Evolutionary conservation across 2,113 vertebrate species (phyloP).

Genomic region (Python bivittatus): DNA sequence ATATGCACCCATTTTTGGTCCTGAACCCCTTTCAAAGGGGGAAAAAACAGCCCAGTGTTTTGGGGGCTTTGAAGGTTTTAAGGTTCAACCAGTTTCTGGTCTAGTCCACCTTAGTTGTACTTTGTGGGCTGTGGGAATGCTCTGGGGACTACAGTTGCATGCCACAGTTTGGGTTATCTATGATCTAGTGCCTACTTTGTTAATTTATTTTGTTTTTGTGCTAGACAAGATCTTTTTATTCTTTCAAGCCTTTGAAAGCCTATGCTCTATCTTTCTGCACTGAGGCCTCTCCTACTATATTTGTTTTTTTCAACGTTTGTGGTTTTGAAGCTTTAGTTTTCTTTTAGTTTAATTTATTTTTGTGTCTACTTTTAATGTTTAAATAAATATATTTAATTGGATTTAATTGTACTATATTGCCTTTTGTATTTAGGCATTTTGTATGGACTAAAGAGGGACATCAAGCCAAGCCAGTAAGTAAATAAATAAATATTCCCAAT

Average conservation of each 20-base stretch:
- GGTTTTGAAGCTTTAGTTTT: not conserved
- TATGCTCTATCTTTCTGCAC: not conserved
- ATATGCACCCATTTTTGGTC: not conserved
- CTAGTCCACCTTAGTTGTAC: not conserved
- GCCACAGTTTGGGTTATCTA: not conserved
- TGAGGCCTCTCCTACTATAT: not conserved
- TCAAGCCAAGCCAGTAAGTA: not conserved
- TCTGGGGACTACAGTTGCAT: not conserved
- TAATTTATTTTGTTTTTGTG: not conserved
- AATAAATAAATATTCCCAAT: conserved; percentile 6
- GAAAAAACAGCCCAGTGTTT: not conserved
- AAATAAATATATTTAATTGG: not conserved
- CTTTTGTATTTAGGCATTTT: not conserved
- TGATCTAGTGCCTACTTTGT: not conserved
- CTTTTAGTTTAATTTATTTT: not conserved
- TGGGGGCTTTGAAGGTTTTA: not conserved
- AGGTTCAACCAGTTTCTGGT: not conserved
- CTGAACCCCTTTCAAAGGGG: not conserved
- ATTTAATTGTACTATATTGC: not conserved
- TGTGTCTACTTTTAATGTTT: not conserved
- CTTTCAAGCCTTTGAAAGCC: not conserved
- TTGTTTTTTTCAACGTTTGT: not conserved
- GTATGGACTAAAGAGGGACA: not conserved
- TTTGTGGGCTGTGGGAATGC: not conserved
- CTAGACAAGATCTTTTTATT: not conserved